phyloP scores from a whole-genome alignment of 2,113 vertebrate species.

The Tautogolabrus adspersus region DNA sequence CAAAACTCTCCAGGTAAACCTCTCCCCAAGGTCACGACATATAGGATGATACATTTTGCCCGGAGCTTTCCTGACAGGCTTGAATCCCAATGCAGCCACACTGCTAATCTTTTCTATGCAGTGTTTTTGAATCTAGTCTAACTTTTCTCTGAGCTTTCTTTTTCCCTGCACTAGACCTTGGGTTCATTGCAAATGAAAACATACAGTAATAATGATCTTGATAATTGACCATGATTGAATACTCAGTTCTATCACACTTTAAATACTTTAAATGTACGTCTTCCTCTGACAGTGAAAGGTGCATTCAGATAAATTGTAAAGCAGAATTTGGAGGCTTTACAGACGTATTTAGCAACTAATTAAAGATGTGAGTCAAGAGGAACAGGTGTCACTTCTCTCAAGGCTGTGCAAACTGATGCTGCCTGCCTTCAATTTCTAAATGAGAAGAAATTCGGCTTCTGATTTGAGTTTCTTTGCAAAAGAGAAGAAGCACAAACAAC shows the following conservation, averaged over 20 bases:
- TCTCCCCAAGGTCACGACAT: constrained; percentile 74
- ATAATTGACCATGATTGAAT: constrained; percentile 29
- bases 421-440: not conserved
- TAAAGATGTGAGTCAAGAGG: constrained; percentile 5
- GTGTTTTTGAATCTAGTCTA: constrained; percentile 10
- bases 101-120: not conserved
- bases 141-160: not conserved
- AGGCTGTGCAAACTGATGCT: not conserved
- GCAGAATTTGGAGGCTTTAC: constrained; percentile 8
- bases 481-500: not conserved
- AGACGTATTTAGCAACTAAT: not conserved
- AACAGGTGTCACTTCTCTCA: not conserved
- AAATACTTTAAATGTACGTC: constrained; percentile 11
- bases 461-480: not conserved
- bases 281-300: constrained; percentile 11
- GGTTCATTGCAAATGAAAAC: not conserved
- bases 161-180: not conserved
- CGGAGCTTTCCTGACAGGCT: constrained; percentile 68
- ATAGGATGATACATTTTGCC: constrained; percentile 73
- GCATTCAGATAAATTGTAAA: constrained; percentile 13
- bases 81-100: constrained; percentile 46
- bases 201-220: not conserved
- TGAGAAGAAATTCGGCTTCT: not conserved
- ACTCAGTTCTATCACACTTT: not conserved
- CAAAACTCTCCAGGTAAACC: constrained; percentile 65